Conservation (phyloP, 2,888 invertebrate genomes). For the Belgica antarctica region DNA sequence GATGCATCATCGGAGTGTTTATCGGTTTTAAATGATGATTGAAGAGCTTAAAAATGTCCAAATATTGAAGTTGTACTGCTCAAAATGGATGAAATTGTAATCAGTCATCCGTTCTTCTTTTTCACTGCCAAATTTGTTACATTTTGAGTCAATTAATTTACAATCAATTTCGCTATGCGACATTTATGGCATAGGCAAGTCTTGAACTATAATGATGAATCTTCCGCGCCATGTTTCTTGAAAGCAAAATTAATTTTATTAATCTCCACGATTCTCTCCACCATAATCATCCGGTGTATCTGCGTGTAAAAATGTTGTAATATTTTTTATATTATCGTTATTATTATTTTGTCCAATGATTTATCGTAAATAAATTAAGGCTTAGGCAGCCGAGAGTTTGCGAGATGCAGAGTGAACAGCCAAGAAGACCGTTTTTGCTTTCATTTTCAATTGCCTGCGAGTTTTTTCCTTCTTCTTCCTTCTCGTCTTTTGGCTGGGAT, state of each 20-base stretch:
- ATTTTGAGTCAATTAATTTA: background rate
- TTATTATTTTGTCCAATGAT: background rate
- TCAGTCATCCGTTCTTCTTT: slow-evolving; percentile 16
- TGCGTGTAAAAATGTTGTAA: slow-evolving; percentile 6
- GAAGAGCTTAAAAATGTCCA: slow-evolving; percentile 27
- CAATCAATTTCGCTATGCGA: background rate
- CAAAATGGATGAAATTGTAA: background rate
- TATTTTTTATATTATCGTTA: too few species aligned
- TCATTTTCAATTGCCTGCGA: slow-evolving; percentile 11
- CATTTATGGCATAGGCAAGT: background rate
- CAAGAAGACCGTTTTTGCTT: background rate
- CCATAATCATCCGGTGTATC: background rate
- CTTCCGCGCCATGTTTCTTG: background rate
- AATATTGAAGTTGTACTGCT: slow-evolving; percentile 33
- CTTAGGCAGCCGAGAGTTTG: background rate
- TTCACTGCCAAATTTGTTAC: background rate
- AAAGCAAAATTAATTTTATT: background rate
- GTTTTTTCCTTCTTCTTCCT: background rate
- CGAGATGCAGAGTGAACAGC: background rate
- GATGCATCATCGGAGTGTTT: background rate
- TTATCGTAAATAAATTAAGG: slow-evolving; percentile 5
- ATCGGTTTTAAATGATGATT: slow-evolving; percentile 30
- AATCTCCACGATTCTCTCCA: background rate
- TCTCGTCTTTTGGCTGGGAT: background rate
- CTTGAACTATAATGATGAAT: background rate